Base-by-base conservation (phyloP, 1,140 invertebrate genomes). In the Pentalonia nigronervosa region DNA sequence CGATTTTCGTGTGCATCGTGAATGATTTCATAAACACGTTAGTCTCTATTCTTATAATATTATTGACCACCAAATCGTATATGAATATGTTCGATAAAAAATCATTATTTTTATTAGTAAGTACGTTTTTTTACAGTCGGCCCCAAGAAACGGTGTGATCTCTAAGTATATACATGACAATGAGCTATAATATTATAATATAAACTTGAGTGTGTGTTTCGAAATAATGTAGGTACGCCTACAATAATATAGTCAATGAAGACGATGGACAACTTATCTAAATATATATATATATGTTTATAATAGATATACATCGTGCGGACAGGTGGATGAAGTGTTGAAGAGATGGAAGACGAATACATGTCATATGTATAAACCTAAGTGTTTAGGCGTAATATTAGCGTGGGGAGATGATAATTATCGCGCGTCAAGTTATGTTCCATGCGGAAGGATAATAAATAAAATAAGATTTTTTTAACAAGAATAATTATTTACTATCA, bases 181-280 rank as follows among this genome's bases (percentile, higher is more conserved):
- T n/a, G 60, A n/a, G 60, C 30, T 34, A n/a, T n/a, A 76, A 14
- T 76, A 76, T n/a, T 76, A 76, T 76, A 34, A n/a, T 76, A 20
- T 30, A 76, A 76, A 76, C 60, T n/a, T 6, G n/a, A 76, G 60
- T 76, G 30, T n/a, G 30, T 76, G n/a, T 76, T 76, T 76, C 60
- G 14, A 76, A 76, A 76, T 76, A 67, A 67, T 30, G 23, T 34
- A 41, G 14, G 60, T 76, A 76, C 60, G 60, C 60, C 60, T 76
- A 76, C 60, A 76, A 76, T 76, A 67, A 67, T n/a, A 67, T 17
- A n/a, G 60, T 17, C 60, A 30, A 76, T 7, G 30, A 1, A 76
- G 60, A n/a, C 60, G 60, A 76, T n/a, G 60, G 60, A 76, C 60
- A 76, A 76, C 60, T 76, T n/a, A 76, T 76, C 60, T n/a, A 76